Conservation (phyloP, 2,113 vertebrate genomes). For the Miniopterus natalensis region DNA sequence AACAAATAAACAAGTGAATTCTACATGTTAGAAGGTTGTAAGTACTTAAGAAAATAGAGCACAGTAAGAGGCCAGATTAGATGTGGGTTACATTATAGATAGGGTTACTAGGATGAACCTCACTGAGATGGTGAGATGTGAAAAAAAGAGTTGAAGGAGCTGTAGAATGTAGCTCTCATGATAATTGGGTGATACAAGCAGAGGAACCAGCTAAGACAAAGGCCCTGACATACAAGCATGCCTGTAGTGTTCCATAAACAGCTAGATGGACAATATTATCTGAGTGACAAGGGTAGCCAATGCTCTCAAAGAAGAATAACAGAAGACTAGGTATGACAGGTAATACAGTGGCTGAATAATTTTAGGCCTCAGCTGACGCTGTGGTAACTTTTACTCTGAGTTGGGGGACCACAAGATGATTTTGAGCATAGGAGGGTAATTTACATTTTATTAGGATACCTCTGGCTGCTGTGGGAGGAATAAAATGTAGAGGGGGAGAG, state of each 20-base stretch:
- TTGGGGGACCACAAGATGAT: background rate
- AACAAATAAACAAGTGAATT: background rate
- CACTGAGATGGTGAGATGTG: background rate
- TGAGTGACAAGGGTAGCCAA: background rate
- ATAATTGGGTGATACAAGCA: background rate
- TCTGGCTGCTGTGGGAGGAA: background rate
- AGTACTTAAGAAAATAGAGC: background rate
- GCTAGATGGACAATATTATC: background rate
- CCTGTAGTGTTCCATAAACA: background rate
- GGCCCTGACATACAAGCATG: background rate
- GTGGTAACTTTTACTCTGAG: background rate
- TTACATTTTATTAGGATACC: background rate
- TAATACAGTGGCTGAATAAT: background rate
- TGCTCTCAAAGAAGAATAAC: background rate
- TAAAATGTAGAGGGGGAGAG: background rate
- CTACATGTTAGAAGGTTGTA: background rate
- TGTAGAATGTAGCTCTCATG: background rate
- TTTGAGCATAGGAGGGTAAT: background rate
- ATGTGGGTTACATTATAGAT: background rate
- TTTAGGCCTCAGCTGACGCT: background rate
- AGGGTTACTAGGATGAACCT: background rate
- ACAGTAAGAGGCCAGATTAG: background rate
- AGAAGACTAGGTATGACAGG: background rate
- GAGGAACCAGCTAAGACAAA: background rate
- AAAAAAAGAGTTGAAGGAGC: background rate